Percentiles rank a stretch among this genome's conserved stretches.
These are phyloP conservation scores for Cottoperca gobio DNA, from an alignment of 2,797 vertebrate species.

Conservation along the genomic window DNA sequence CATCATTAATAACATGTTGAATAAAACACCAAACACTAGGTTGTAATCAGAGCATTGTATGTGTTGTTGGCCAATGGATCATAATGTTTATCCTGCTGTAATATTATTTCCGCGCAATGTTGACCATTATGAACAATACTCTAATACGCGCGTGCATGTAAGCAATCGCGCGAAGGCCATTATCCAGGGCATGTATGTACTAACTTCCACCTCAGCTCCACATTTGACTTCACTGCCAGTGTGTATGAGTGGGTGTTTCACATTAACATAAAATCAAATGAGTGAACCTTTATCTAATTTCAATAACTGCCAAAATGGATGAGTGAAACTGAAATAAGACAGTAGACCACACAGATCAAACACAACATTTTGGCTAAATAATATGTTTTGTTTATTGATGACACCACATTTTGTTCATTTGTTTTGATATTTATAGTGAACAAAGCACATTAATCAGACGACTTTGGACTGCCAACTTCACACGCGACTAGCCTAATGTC, in stretches of 20 bases:
- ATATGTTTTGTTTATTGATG: not conserved
- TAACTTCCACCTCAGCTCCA: not conserved
- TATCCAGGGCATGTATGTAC: too few species aligned
- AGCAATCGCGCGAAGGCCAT: not conserved
- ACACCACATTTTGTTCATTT: not conserved
- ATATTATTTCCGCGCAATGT: not conserved
- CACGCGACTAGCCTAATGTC: too few species aligned
- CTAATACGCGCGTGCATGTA: not conserved
- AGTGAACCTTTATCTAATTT: conserved; percentile 6
- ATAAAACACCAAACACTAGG: not conserved
- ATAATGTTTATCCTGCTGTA: too few species aligned
- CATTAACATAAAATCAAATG: not conserved
- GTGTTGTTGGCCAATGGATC: too few species aligned
- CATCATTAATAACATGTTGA: not conserved
- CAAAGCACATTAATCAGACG: not conserved
- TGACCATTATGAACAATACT: too few species aligned
- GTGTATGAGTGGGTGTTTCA: not conserved
- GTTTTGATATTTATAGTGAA: not conserved
- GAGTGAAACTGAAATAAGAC: not conserved
- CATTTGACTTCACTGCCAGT: not conserved
- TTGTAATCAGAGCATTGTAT: too few species aligned
- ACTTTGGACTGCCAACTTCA: too few species aligned
- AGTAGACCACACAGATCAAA: not conserved
- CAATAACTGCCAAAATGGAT: not conserved
- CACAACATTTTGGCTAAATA: not conserved